Conservation (phyloP, 2,113 vertebrate species). For the Charina bottae region DNA sequence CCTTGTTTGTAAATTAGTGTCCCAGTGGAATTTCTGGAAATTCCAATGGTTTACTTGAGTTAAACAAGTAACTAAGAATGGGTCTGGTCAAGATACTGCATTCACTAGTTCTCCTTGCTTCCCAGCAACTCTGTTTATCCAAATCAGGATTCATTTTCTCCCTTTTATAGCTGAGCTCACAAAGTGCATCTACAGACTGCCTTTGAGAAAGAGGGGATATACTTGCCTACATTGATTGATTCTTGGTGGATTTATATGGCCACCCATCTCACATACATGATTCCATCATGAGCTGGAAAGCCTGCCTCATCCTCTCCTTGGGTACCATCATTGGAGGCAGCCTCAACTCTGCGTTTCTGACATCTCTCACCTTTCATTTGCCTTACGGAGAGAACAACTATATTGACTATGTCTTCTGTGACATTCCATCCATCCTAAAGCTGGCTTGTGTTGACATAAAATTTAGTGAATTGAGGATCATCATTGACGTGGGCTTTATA, state of each 20-base stretch:
- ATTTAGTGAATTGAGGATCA: slow-evolving; percentile 63
- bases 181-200: too few species aligned
- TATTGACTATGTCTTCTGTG: slow-evolving; percentile 67
- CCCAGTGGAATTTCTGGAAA: background rate
- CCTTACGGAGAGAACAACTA: slow-evolving; percentile 61
- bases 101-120: too few species aligned
- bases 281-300: slow-evolving; percentile 55
- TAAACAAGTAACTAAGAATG: too few species aligned
- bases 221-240: too few species aligned
- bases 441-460: slow-evolving; percentile 60
- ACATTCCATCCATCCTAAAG: slow-evolving; percentile 60
- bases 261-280: too few species aligned
- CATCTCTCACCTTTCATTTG: slow-evolving; percentile 60
- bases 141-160: too few species aligned
- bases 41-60: too few species aligned
- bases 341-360: slow-evolving; percentile 66
- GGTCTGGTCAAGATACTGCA: too few species aligned
- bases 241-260: too few species aligned
- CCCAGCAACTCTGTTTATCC: too few species aligned
- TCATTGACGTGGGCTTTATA: slow-evolving; percentile 65
- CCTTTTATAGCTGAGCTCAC: too few species aligned
- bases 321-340: slow-evolving; percentile 64
- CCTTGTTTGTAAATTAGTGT: background rate
- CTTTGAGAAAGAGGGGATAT: too few species aligned
- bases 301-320: slow-evolving; percentile 58